Conservation (phyloP, 1,140 invertebrate genomes). For the Rhopalosiphum maidis region DNA sequence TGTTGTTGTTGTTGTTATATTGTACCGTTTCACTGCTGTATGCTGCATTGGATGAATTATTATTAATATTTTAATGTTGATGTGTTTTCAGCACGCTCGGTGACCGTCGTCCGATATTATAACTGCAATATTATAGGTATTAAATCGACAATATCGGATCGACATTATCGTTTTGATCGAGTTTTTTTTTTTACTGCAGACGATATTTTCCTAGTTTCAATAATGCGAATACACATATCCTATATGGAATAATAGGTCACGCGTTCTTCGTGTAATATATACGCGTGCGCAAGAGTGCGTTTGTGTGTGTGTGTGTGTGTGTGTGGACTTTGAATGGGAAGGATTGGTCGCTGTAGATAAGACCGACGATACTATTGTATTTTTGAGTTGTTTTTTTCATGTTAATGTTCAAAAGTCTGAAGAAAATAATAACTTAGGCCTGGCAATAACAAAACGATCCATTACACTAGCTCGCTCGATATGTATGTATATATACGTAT, state of each 20-base stretch:
- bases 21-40: background rate
- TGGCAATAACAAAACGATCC: constrained; percentile 40
- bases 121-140: background rate
- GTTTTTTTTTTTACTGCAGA: background rate
- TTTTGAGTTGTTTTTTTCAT: background rate
- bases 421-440: constrained; percentile 35
- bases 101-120: background rate
- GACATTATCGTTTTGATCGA: background rate
- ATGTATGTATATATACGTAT: background rate
- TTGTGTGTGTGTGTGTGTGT: background rate
- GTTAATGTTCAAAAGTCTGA: constrained; percentile 27
- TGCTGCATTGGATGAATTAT: background rate
- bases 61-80: background rate
- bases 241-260: background rate
- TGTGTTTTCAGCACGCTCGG: background rate
- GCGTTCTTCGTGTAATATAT: background rate
- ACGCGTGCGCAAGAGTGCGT: too few species aligned
- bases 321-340: background rate
- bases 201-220: background rate
- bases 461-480: background rate
- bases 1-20: background rate
- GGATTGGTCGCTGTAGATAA: background rate
- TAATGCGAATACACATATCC: background rate
- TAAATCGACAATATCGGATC: too few species aligned
- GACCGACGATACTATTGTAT: background rate